A percentile compares a stretch with the other conserved stretches of the same genome.
These are phyloP conservation scores for Danaus plexippus DNA, from an alignment of 1,140 invertebrate species.

Conservation along the genomic window DNA sequence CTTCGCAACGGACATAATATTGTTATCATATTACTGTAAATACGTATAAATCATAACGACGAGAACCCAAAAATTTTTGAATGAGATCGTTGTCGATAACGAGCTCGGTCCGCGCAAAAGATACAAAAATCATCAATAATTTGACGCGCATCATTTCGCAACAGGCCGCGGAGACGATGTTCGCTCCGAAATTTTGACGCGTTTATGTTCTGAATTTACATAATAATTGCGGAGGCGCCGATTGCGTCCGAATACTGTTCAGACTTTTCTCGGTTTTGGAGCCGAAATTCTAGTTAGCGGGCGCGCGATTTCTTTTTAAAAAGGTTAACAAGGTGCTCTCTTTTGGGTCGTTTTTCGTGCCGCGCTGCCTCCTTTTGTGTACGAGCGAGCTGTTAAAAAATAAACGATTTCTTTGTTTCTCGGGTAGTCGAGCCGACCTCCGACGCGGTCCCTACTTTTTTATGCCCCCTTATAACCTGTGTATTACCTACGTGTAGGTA, in stretches of 20 bases:
- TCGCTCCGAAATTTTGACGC: constrained; percentile 41
- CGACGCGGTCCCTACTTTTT: constrained; percentile 68
- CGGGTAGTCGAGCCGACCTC: constrained; percentile 68
- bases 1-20: too few species aligned
- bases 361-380: constrained; percentile 66
- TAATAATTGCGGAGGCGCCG: constrained; percentile 65
- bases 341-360: constrained; percentile 67
- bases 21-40: constrained; percentile 1
- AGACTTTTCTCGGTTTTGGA: constrained; percentile 67
- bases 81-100: constrained; percentile 16
- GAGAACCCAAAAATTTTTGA: constrained; percentile 6
- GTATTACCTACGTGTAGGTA: constrained; percentile 71
- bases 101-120: constrained; percentile 22
- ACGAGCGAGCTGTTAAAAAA: constrained; percentile 71
- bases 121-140: constrained; percentile 38
- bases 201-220: constrained; percentile 58
- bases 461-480: constrained; percentile 69
- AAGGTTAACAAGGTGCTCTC: constrained; percentile 69
- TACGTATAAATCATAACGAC: constrained; percentile 11
- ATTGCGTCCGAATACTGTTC: constrained; percentile 39
- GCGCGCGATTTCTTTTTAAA: constrained; percentile 69
- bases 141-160: constrained; percentile 37
- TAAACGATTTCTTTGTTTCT: constrained; percentile 72
- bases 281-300: constrained; percentile 68
- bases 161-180: constrained; percentile 33